A percentile compares a stretch with the other conserved stretches of the same genome.
phyloP scores from a whole-genome alignment of 2,797 vertebrate genomes.

The Halcyon badia region DNA sequence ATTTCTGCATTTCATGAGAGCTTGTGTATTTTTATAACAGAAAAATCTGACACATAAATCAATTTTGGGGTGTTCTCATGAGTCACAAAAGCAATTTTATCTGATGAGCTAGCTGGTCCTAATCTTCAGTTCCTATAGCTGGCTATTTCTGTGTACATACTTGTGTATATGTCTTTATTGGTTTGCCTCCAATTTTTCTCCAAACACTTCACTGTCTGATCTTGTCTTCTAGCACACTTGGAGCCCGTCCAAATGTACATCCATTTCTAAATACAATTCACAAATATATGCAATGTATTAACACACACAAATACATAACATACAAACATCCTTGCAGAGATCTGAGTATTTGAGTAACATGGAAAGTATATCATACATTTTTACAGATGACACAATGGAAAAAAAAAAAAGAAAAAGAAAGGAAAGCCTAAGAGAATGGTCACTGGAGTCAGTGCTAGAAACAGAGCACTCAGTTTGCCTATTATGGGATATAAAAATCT shows the following conservation, averaged over 20 bases:
- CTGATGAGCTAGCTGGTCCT: neutral
- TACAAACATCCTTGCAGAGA: neutral
- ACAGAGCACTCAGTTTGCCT: neutral
- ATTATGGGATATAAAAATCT: neutral
- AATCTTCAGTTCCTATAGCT: neutral
- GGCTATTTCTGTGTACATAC: neutral
- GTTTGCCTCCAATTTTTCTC: neutral
- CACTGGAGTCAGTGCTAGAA: neutral
- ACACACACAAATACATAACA: neutral
- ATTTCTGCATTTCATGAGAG: neutral
- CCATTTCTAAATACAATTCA: neutral
- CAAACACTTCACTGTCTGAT: neutral
- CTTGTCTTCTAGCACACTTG: fast-evolving
- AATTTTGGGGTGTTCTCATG: neutral
- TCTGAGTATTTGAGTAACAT: neutral
- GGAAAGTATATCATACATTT: neutral
- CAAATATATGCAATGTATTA: neutral
- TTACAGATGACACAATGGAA: neutral
- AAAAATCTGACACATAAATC: neutral
- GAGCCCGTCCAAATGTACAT: neutral
- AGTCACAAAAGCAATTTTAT: neutral
- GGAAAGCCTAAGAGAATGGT: neutral
- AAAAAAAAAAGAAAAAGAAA: neutral
- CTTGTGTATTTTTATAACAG: neutral
- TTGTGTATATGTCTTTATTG: neutral